phyloP scores from a whole-genome alignment of 2,113 vertebrate genomes.

The Chloroceryle aenea region DNA sequence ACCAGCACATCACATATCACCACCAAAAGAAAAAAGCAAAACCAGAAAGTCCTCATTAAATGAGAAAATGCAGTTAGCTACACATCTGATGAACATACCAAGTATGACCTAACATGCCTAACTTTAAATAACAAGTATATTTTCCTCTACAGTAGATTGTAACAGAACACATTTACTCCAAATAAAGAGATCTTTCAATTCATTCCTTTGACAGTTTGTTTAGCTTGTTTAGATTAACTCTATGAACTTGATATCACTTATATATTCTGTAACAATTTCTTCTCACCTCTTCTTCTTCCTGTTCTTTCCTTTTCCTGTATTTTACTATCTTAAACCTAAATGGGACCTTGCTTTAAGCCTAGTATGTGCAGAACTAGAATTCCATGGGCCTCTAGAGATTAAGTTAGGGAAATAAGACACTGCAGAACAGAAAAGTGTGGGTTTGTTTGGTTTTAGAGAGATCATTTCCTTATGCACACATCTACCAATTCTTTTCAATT shows the following conservation, averaged over 20 bases:
- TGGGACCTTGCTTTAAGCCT: not conserved
- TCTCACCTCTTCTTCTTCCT: not conserved
- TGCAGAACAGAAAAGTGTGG: conserved; percentile 27
- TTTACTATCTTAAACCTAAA: not conserved
- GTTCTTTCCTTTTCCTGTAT: not conserved
- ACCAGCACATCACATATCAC: not conserved
- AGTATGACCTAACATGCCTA: not conserved
- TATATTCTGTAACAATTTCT: not conserved
- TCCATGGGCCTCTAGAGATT: not conserved
- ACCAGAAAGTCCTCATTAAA: not conserved
- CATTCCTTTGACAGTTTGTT: not conserved
- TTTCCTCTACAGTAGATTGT: not conserved
- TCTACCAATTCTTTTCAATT: conserved; percentile 4
- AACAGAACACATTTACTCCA: not conserved
- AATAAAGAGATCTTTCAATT: not conserved
- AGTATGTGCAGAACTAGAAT: not conserved
- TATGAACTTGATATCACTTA: not conserved
- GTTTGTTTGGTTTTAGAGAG: conserved; percentile 22
- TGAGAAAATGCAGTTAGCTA: not conserved
- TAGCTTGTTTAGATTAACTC: not conserved
- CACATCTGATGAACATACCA: not conserved
- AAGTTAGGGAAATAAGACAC: not conserved
- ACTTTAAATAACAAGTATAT: not conserved
- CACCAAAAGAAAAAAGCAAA: not conserved
- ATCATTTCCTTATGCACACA: not conserved